Base-by-base conservation (phyloP, 2,888 invertebrate species). In the Macrosiphum euphorbiae region DNA sequence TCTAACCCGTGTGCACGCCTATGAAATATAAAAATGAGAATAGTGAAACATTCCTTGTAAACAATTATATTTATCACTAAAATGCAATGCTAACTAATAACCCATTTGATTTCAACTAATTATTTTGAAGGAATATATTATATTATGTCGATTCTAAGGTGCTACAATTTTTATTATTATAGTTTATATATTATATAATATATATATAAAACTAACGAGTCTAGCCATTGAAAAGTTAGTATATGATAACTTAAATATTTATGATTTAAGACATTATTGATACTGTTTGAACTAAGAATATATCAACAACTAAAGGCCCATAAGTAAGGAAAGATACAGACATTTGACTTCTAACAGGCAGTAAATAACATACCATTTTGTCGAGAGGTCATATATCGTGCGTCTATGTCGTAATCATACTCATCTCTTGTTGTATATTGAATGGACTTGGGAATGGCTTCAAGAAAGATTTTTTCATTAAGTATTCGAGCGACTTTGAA, bases 341-440 rank as follows among this genome's bases (percentile, higher is more conserved):
- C 78, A 92, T 67, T 84, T 84, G 92, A 93, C 89, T 84, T 93
- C 92, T 93, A 89, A 89, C 89, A 88, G 88, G 92, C 11, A 92
- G 67, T 92, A 78, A 92, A 84, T 78, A 88, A 89, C 92, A 58
- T 93, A 93, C 92, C 92, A 28, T 93, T 89, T 16, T 58, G 84
- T 86, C 47, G 93, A 85, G 90, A 86, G 41, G 58, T 93, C 44
- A 93, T 58, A 94, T 50, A 86, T 50, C 26, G 85, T 35, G 84
- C 47, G 7, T 89, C 52, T 93, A 94, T 41, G 90, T 90, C 58
- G 90, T 90, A 85, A 94, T 94, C 93, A 61, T 94, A 94, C 28
- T 94, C 93, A 50, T 94, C 93, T 50, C 93, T 94, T n/a, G 93
- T 94, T 58, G 93, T 94, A 90, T 94, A 94, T n/a, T 94, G 93